Conservation (phyloP, 2,888 invertebrate genomes). For the Eutolmus rufibarbis region DNA sequence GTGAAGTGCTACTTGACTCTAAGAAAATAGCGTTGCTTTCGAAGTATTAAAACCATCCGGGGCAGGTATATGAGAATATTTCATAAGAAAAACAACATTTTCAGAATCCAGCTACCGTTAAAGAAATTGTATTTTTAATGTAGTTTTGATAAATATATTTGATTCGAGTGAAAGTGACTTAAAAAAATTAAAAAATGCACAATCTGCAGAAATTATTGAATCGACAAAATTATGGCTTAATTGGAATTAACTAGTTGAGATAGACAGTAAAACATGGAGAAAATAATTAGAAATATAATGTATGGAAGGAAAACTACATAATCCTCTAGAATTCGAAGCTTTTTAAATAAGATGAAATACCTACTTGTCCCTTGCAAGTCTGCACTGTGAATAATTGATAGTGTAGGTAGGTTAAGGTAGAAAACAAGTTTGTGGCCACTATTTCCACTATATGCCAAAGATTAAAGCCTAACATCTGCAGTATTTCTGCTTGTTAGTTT, state of each 20-base stretch:
- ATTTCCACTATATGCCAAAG: too few species aligned
- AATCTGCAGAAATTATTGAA: neutral
- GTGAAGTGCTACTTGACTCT: neutral
- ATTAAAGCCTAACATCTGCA: neutral
- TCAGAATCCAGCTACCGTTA: neutral
- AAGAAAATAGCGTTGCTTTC: neutral
- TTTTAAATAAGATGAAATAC: neutral
- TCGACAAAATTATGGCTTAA: neutral
- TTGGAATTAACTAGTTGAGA: neutral
- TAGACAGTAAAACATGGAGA: too few species aligned
- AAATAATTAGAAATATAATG: too few species aligned
- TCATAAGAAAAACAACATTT: neutral
- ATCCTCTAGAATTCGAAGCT: neutral
- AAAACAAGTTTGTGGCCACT: neutral
- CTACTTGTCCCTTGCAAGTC: neutral
- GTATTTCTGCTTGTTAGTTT: constrained; percentile 13
- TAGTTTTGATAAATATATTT: neutral
- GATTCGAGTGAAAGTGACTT: neutral
- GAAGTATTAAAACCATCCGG: neutral
- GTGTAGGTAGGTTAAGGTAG: neutral
- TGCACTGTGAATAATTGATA: neutral
- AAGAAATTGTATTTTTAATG: neutral
- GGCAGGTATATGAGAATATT: neutral
- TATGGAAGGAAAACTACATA: too few species aligned
- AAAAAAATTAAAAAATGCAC: too few species aligned